Evolutionary conservation across 2,113 vertebrate genomes (phyloP).

Genomic region (Elaphurus davidianus): DNA sequence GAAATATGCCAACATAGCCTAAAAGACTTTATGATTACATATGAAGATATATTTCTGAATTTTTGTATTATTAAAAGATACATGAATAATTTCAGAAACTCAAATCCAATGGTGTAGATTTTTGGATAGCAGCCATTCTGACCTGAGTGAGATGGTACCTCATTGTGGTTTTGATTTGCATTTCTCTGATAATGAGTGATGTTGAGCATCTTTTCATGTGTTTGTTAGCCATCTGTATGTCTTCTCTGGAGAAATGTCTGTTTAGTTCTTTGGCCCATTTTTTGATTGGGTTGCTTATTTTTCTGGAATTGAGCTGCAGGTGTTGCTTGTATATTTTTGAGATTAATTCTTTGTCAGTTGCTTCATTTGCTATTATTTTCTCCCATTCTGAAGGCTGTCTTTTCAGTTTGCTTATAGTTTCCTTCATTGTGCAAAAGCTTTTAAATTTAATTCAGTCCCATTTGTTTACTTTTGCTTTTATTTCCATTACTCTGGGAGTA

Average conservation of each 20-base stretch:
- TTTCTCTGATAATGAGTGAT: background rate
- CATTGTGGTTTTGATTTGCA: background rate
- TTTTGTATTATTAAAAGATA: background rate
- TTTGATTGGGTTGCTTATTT: background rate
- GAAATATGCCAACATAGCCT: background rate
- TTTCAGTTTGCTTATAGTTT: background rate
- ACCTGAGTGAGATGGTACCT: accelerated
- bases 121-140: background rate
- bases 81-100: background rate
- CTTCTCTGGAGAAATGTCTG: background rate
- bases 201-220: background rate
- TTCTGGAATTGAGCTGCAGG: background rate
- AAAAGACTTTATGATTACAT: background rate
- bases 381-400: background rate
- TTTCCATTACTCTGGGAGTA: background rate
- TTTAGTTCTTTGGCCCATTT: background rate
- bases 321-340: background rate
- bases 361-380: background rate
- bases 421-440: background rate
- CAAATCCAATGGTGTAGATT: background rate
- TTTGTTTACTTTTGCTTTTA: background rate
- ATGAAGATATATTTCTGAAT: background rate
- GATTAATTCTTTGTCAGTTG: background rate
- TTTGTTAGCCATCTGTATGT: background rate
- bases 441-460: background rate